Evolutionary conservation across 2,113 vertebrate genomes (phyloP).

Genomic region (Puffinus mauretanicus): DNA sequence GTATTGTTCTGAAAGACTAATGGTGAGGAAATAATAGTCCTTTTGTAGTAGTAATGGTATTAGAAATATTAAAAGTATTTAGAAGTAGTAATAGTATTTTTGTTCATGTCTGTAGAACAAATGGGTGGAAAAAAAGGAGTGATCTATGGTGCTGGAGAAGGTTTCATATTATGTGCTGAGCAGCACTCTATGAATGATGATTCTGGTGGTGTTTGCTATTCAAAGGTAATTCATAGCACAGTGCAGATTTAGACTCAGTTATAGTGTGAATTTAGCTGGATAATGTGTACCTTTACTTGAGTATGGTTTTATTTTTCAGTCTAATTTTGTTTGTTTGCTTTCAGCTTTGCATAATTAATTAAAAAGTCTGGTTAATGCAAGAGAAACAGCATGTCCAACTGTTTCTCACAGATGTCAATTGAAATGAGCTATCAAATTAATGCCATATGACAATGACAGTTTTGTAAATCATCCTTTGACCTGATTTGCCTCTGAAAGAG

Average conservation of each 20-base stretch:
- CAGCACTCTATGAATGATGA: not conserved
- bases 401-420: conserved; percentile 59
- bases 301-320: conserved; percentile 7
- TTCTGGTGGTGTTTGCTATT: not conserved
- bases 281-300: not conserved
- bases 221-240: not conserved
- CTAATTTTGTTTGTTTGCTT: conserved; percentile 34
- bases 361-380: conserved; percentile 33
- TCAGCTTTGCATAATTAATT: conserved; percentile 50
- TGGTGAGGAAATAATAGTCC: not conserved
- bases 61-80: not conserved
- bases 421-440: conserved; percentile 64
- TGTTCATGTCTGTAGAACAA: not conserved
- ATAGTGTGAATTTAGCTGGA: not conserved
- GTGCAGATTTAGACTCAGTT: not conserved
- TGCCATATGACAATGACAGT: conserved; percentile 59
- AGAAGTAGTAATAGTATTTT: not conserved
- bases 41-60: not conserved
- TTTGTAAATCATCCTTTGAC: conserved; percentile 64
- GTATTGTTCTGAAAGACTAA: not conserved
- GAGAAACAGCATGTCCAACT: conserved; percentile 34
- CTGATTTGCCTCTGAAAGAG: conserved; percentile 37
- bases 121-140: not conserved
- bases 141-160: not conserved
- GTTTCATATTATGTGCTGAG: not conserved